These are phyloP conservation scores for Rutilus rutilus DNA, from an alignment of 2,113 vertebrate species.

Conservation along the genomic window DNA sequence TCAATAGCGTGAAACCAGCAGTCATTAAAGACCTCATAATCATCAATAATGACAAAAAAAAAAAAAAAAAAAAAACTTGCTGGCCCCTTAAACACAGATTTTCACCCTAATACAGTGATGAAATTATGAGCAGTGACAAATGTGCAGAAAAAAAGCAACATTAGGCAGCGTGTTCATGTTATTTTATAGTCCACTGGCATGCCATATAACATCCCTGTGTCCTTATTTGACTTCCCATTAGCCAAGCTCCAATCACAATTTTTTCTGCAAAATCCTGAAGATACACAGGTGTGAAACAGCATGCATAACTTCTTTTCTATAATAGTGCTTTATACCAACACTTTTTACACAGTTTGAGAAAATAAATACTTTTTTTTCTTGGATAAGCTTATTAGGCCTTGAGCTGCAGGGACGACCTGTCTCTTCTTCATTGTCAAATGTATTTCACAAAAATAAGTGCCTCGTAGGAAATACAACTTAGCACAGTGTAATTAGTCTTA, in stretches of 20 bases:
- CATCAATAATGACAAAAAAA: constrained; percentile 31
- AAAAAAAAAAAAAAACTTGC: neutral
- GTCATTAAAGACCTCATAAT: constrained; percentile 48
- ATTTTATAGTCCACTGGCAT: neutral
- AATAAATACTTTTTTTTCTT: neutral
- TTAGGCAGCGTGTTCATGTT: neutral
- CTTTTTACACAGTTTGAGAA: neutral
- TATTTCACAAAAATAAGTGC: neutral
- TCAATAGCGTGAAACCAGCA: constrained; percentile 39
- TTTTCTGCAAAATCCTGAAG: neutral
- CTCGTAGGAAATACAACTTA: neutral
- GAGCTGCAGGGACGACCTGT: neutral
- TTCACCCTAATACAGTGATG: neutral
- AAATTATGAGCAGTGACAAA: constrained; percentile 20
- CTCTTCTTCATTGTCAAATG: neutral
- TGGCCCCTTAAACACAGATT: neutral
- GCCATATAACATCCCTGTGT: neutral
- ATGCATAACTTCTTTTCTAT: neutral
- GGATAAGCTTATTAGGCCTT: neutral
- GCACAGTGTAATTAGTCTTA: neutral
- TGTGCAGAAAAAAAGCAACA: neutral
- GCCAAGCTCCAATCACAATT: neutral
- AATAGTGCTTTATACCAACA: neutral
- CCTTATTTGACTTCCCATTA: constrained; percentile 6
- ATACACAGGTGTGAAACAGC: constrained; percentile 26